Evolutionary conservation across 2,113 vertebrate species (phyloP).

Genomic region (Aptenodytes patagonicus): DNA sequence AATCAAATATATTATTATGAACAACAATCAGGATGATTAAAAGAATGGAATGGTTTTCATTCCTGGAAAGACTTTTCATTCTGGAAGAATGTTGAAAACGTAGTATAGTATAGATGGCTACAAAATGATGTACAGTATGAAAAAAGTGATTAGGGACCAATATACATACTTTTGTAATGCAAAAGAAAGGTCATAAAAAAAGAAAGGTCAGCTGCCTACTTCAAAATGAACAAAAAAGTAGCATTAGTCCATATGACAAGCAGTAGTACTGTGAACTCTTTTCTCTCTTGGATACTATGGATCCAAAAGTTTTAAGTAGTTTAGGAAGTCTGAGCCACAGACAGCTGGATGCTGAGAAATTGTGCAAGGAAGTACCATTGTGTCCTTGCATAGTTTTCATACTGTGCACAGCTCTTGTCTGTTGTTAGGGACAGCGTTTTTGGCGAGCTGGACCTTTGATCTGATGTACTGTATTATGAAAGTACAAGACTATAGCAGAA

Average conservation of each 20-base stretch:
- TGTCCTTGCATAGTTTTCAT: background rate
- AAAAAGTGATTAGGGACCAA: background rate
- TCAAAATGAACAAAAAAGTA: background rate
- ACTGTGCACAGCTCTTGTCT: background rate
- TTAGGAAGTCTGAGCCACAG: background rate
- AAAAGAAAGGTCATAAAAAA: background rate
- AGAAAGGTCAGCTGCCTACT: background rate
- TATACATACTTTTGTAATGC: background rate
- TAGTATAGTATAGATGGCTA: background rate
- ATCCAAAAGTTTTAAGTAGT: background rate
- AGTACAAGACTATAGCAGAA: background rate
- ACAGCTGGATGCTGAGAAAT: background rate
- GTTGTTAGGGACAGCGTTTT: background rate
- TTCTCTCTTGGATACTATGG: background rate
- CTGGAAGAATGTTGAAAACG: background rate
- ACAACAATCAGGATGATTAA: background rate
- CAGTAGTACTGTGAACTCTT: background rate
- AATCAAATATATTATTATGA: background rate
- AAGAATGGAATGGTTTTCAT: background rate
- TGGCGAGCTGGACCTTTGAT: background rate
- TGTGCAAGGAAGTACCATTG: background rate
- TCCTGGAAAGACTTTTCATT: background rate
- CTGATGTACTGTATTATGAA: background rate
- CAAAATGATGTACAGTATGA: background rate
- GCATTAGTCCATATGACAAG: background rate